phyloP scores from a whole-genome alignment of 2,888 invertebrate genomes.

The Aspidiotus destructor region DNA sequence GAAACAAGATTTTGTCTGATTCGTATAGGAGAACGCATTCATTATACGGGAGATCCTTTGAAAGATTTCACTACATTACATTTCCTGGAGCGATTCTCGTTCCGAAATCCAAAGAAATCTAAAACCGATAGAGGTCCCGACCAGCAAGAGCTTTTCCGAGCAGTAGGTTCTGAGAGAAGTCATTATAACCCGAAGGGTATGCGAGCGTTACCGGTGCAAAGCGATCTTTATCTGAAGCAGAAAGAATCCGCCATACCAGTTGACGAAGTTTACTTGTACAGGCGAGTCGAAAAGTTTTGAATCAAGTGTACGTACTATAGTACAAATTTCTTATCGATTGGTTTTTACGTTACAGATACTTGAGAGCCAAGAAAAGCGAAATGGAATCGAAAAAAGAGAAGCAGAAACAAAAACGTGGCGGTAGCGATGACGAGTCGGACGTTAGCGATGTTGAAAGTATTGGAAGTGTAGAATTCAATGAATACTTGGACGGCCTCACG shows the following conservation, averaged over 20 bases:
- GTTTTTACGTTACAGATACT: slow-evolving; percentile 36
- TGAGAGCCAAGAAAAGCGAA: slow-evolving; percentile 35
- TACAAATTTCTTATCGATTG: background rate
- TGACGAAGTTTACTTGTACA: slow-evolving; percentile 78
- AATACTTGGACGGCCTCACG: slow-evolving; percentile 50
- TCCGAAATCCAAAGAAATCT: slow-evolving; percentile 77
- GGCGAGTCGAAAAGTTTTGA: slow-evolving; percentile 46
- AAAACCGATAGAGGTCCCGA: slow-evolving; percentile 44
- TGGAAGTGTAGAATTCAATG: slow-evolving; percentile 65
- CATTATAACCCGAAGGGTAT: slow-evolving; percentile 58
- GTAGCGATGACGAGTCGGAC: slow-evolving; percentile 24
- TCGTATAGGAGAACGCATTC: slow-evolving; percentile 28
- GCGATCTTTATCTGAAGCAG: slow-evolving; percentile 57
- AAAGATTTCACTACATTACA: slow-evolving; percentile 82
- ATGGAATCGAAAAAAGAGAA: slow-evolving; percentile 36
- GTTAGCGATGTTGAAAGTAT: slow-evolving; percentile 58
- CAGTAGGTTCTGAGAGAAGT: slow-evolving; percentile 31
- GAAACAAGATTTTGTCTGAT: background rate
- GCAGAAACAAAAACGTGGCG: slow-evolving; percentile 20
- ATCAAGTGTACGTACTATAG: background rate
- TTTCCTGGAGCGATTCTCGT: slow-evolving; percentile 91
- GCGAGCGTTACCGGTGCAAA: slow-evolving; percentile 62
- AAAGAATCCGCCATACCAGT: slow-evolving; percentile 68
- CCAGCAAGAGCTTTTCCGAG: slow-evolving; percentile 34
- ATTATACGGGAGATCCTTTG: slow-evolving; percentile 84